These are phyloP conservation scores for Andrena bucephala DNA, from an alignment of 2,888 invertebrate species.

Conservation along the genomic window DNA sequence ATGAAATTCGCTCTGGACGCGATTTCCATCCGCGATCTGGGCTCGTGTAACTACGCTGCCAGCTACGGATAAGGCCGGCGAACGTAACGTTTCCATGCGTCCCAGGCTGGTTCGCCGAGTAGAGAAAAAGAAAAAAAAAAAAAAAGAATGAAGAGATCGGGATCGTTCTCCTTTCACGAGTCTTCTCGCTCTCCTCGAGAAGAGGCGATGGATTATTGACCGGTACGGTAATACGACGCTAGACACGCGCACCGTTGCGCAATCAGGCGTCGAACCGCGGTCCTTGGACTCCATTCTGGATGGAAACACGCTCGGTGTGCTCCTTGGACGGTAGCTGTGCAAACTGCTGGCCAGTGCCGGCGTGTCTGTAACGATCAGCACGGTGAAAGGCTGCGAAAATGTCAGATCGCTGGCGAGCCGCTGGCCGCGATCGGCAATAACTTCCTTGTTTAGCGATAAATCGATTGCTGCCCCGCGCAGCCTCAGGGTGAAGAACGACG, in stretches of 20 bases:
- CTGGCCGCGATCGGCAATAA: slow-evolving; percentile 36
- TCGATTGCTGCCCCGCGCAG: slow-evolving; percentile 30
- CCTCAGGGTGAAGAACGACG: not conserved
- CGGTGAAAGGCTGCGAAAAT: slow-evolving; percentile 77
- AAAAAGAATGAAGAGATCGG: slow-evolving; percentile 10
- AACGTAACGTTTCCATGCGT: slow-evolving; percentile 8
- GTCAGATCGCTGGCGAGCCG: slow-evolving; percentile 60
- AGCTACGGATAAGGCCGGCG: slow-evolving; percentile 31
- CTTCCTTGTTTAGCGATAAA: slow-evolving; percentile 69
- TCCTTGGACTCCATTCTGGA: slow-evolving; percentile 76
- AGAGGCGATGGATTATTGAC: slow-evolving; percentile 61
- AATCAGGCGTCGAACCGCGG: slow-evolving; percentile 62
- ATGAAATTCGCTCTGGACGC: not conserved
- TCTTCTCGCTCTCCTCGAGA: slow-evolving; percentile 39
- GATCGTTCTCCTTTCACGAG: slow-evolving; percentile 64
- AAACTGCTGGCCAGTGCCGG: slow-evolving; percentile 26
- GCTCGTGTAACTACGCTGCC: not conserved
- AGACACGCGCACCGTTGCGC: slow-evolving; percentile 67
- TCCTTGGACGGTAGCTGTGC: slow-evolving; percentile 59
- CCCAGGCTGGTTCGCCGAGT: not conserved
- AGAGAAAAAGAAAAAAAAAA: not conserved
- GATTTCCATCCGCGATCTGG: slow-evolving; percentile 19
- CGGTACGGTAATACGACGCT: slow-evolving; percentile 55
- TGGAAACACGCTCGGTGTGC: slow-evolving; percentile 61
- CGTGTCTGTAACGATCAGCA: slow-evolving; percentile 33